Percentiles rank a stretch among this genome's conserved stretches.
These are phyloP conservation scores for Anthoscopus minutus DNA, from an alignment of 2,113 vertebrate species.

Conservation along the genomic window DNA sequence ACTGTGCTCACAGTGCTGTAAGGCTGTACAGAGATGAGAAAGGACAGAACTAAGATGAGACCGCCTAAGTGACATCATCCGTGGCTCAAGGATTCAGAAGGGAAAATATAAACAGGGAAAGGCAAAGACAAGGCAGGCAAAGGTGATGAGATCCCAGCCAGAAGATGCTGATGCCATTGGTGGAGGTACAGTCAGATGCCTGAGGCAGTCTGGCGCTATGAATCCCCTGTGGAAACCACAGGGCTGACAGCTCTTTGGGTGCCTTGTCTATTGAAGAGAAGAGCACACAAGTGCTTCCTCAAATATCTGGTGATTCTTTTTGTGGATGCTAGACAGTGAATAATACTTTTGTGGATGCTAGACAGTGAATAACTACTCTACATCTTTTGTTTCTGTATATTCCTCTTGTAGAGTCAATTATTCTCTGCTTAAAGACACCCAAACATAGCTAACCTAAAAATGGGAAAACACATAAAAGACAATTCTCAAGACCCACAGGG, in stretches of 20 bases:
- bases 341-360: background rate
- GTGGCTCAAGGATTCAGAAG: background rate
- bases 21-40: background rate
- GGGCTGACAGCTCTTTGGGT: background rate
- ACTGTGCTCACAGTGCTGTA: background rate
- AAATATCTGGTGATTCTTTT: background rate
- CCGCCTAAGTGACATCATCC: background rate
- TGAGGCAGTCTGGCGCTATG: fast-evolving
- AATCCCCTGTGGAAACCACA: background rate
- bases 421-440: background rate
- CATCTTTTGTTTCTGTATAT: background rate
- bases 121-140: background rate
- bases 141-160: background rate
- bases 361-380: background rate
- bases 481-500: background rate
- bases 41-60: background rate
- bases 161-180: background rate
- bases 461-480: background rate
- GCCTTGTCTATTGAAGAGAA: background rate
- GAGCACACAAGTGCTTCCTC: background rate
- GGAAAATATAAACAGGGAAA: background rate
- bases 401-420: background rate
- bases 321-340: background rate
- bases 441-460: background rate
- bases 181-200: background rate